Conservation (phyloP, 2,113 vertebrate species). For the Catharus minimus region DNA sequence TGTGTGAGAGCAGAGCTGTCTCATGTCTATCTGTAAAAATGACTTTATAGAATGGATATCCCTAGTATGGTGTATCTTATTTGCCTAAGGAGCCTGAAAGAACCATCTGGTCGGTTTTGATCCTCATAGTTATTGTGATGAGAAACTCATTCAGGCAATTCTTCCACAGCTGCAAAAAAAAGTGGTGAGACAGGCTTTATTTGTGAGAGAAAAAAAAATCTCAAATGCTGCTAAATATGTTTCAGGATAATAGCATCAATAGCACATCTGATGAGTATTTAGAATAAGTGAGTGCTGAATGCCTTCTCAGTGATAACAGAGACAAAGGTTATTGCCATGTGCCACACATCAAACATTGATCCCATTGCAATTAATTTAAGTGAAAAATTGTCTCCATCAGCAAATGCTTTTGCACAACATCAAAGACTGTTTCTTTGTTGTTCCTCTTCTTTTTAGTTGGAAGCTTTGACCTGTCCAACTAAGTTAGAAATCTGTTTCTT, state of each 20-base stretch:
- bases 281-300: slow-evolving; percentile 31
- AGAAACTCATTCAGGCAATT: slow-evolving; percentile 51
- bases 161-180: slow-evolving; percentile 54
- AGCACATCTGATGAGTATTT: slow-evolving; percentile 49
- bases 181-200: slow-evolving; percentile 43
- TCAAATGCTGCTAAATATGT: slow-evolving; percentile 34
- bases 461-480: background rate
- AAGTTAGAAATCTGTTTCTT: background rate
- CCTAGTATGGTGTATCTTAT: background rate
- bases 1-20: background rate
- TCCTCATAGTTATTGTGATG: slow-evolving; percentile 19
- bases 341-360: slow-evolving; percentile 25
- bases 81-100: slow-evolving; percentile 28
- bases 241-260: slow-evolving; percentile 37
- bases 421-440: background rate
- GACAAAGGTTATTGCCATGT: slow-evolving; percentile 45
- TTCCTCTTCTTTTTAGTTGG: background rate
- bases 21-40: background rate
- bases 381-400: slow-evolving; percentile 43
- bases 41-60: background rate
- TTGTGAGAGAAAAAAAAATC: background rate
- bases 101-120: slow-evolving; percentile 22
- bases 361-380: slow-evolving; percentile 38
- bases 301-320: slow-evolving; percentile 40
- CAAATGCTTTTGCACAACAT: slow-evolving; percentile 38